Base-by-base conservation (phyloP, 2,113 vertebrate genomes). In the Loxodonta africana region DNA sequence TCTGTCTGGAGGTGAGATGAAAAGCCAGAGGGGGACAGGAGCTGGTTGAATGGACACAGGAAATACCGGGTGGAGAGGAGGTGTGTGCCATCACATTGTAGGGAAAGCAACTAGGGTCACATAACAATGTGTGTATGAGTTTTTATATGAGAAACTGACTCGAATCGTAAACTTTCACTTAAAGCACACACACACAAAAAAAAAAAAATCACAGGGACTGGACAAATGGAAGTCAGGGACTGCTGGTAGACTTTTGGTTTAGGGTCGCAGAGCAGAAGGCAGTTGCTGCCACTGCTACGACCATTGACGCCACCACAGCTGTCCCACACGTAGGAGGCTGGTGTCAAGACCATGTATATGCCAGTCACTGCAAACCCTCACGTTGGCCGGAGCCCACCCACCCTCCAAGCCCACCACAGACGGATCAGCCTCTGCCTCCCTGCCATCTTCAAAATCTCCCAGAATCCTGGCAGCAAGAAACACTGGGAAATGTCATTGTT, bases 401-500 rank as follows among this genome's bases (percentile, higher is more conserved):
- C 14, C n/a, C 1, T 41, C 28, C 1, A 2, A 9, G n/a, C 5
- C 60, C 46, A 15, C 11, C 0, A 2, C 41, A 67, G 63, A 73
- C 21, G 53, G 20, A 2, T 57, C 4, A 5, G 46, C 46, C 80
- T 60, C 78, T 73, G 20, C 57, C 46, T 74, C 44, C 33, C 69
- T 63, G 85, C 10, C 80, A 6, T 25, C 18, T 46, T 69, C 44
- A 21, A 7, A 2, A 48, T 30, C 44, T 41, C 85, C 71, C 57
- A 76, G 82, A 63, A 33, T 53, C 14, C 53, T 65, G 73, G 46
- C 37, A 80, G 74, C 65, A 73, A 18, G n/a, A 46, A 17, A 77
- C 25, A 73, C 60, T 86, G 84, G 82, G 86, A 84, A 88, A 33
- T 88, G 53, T 11, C 81, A 10, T 28, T 51, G 78, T 80, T 48